Base-by-base conservation (phyloP, 1,140 invertebrate genomes). In the Teleopsis dalmanni region DNA sequence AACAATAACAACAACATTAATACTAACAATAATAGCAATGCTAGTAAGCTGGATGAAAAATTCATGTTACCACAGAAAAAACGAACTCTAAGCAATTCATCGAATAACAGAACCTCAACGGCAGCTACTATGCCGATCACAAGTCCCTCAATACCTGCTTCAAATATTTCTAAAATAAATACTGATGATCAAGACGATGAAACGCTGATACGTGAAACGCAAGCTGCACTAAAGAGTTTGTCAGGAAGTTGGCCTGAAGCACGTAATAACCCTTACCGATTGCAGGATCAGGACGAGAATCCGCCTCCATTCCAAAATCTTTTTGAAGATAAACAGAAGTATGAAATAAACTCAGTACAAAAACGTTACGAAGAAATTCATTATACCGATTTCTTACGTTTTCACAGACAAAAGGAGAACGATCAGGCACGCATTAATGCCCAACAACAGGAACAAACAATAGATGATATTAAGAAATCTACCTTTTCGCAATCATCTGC, bases 251-350 rank as follows among this genome's bases (percentile, higher is more conserved):
- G 87, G 85, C 78, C 81, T 1, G 72, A 75, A 29, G 82, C 82
- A 1, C 70, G 81, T 16, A 76, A 78, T 11, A 79, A 78, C 14
- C 65, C 78, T 13, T 84, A 84, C 52, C 78, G 78, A 21, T 71
- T 77, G 29, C 76, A 79, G n/a, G 81, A 80, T 50, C 77, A 79
- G 31, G 81, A 81, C 45, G 85, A 88, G 47, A 85, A 88, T 50
- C 80, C 81, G 41, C 85, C 86, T 2, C 85, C 86, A 1, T 90
- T 90, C 57, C 88, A 90, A 57, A 90, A 89, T 65, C 72, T 90
- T 1, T 91, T 90, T 56, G 85, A 87, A 56, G 87, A 90, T 58
- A 90, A 88, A 61, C 81, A 85, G 57, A 68, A 68, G 62, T 69
- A 68, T 57, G 61, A 36, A 33, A 31, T 21, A 11, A 46, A 44